phyloP scores from a whole-genome alignment of 2,797 vertebrate genomes.

The Chrysocyon brachyurus region DNA sequence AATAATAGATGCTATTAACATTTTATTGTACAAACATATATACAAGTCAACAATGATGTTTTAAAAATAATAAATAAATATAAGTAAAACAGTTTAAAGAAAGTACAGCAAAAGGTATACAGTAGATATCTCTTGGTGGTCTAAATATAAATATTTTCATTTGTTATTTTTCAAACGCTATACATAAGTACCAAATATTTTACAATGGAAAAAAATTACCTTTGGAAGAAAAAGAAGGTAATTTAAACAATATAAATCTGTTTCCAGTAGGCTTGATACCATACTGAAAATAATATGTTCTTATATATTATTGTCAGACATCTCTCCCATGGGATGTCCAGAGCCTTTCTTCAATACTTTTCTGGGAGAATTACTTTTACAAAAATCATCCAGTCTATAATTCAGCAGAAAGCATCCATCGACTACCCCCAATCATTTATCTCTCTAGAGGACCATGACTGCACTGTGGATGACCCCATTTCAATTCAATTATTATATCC shows the following conservation, averaged over 20 bases:
- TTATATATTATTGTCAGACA: not conserved
- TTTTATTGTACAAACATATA: conserved; percentile 5
- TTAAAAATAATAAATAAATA: not conserved
- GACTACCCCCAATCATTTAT: not conserved
- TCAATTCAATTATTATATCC: not conserved
- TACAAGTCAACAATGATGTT: not conserved
- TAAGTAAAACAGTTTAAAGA: not conserved
- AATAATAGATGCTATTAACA: not conserved
- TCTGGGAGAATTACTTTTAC: not conserved
- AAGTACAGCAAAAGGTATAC: not conserved
- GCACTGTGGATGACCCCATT: not conserved
- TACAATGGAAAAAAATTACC: not conserved
- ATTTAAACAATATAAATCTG: not conserved
- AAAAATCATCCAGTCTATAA: not conserved
- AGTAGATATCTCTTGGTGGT: not conserved
- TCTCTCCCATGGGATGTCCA: not conserved
- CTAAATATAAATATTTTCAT: not conserved
- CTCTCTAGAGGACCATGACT: not conserved
- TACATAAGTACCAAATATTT: not conserved
- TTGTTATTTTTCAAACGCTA: not conserved
- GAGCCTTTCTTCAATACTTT: not conserved
- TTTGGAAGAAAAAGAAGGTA: not conserved
- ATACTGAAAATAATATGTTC: not conserved
- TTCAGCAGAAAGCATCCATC: not conserved
- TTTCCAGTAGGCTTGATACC: not conserved